phyloP scores from a whole-genome alignment of 1,140 invertebrate species.

The Drosophila hydei region DNA sequence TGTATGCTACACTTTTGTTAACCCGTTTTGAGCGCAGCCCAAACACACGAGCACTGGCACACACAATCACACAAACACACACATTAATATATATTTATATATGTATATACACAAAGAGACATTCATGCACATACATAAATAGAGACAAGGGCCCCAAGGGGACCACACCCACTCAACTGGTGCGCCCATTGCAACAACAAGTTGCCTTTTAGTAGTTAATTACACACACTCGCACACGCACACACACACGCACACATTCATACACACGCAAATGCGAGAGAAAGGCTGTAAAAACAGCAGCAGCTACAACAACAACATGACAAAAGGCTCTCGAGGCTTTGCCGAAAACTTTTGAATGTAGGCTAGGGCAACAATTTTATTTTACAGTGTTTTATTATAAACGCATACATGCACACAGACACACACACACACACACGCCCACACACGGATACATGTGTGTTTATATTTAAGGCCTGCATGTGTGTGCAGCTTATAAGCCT shows the following conservation, averaged over 20 bases:
- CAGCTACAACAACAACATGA: conserved; percentile 2
- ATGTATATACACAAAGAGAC: not conserved
- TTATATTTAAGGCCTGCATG: conserved; percentile 30
- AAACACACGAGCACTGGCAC: no score
- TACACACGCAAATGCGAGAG: conserved; percentile 11
- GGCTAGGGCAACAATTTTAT: conserved; percentile 55
- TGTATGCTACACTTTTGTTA: conserved; percentile 81
- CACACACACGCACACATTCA: conserved; percentile 2
- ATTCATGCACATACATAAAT: conserved; percentile 20
- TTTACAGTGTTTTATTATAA: conserved; percentile 15
- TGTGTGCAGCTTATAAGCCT: conserved; percentile 33
- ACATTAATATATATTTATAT: not conserved
- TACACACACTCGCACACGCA: conserved; percentile 55
- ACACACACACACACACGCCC: conserved; percentile 3
- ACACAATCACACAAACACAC: conserved; percentile 8
- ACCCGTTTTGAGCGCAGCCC: conserved; percentile 54
- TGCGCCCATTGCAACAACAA: conserved; percentile 70
- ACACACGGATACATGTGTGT: conserved; percentile 1
- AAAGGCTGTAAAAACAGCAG: conserved; percentile 19
- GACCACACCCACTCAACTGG: conserved; percentile 50
- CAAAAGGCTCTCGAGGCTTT: conserved; percentile 26
- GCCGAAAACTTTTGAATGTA: conserved; percentile 68
- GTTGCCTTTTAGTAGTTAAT: conserved; percentile 80
- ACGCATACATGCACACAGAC: conserved; percentile 25
- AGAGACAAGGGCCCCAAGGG: conserved; percentile 42